Evolutionary conservation across 2,888 invertebrate species (phyloP).

Genomic region (Drosophila imparisetae): DNA sequence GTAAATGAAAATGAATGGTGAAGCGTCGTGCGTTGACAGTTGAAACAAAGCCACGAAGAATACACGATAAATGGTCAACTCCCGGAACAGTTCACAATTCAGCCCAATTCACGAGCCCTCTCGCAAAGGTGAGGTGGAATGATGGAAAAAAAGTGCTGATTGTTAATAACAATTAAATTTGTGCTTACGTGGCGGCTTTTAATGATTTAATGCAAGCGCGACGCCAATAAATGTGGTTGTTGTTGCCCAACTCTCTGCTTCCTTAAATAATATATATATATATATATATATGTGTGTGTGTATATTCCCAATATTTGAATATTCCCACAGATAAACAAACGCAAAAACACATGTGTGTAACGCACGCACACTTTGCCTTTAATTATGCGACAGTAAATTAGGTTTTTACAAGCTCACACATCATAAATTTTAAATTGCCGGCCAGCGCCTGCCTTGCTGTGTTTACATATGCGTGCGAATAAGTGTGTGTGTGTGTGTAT

Average conservation of each 20-base stretch:
- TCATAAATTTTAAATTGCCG: conserved; percentile 77
- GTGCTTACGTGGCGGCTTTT: conserved; percentile 79
- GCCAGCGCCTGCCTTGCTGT: conserved; percentile 20
- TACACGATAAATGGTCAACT: conserved; percentile 51
- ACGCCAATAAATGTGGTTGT: conserved; percentile 30
- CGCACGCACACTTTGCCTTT: conserved; percentile 59
- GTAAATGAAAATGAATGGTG: conserved; percentile 78
- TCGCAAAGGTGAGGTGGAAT: conserved; percentile 1
- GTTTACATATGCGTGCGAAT: background rate
- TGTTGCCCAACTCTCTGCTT: background rate
- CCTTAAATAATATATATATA: background rate
- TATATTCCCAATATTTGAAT: conserved; percentile 40
- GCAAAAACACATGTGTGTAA: conserved; percentile 21
- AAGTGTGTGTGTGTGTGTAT: conserved; percentile 7
- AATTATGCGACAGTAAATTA: conserved; percentile 83
- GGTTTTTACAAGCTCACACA: conserved; percentile 79
- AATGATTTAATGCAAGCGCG: conserved; percentile 75
- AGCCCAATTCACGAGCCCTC: background rate
- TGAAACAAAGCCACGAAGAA: conserved; percentile 57
- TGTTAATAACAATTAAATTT: conserved; percentile 81
- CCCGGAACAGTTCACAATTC: conserved; percentile 8
- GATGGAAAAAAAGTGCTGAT: conserved; percentile 65
- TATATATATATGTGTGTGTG: conserved; percentile 23
- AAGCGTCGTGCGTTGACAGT: conserved; percentile 42
- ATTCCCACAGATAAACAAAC: conserved; percentile 17